Evolutionary conservation across 1,140 invertebrate genomes (phyloP).

Genomic region (Panagrolaimus sp.): DNA sequence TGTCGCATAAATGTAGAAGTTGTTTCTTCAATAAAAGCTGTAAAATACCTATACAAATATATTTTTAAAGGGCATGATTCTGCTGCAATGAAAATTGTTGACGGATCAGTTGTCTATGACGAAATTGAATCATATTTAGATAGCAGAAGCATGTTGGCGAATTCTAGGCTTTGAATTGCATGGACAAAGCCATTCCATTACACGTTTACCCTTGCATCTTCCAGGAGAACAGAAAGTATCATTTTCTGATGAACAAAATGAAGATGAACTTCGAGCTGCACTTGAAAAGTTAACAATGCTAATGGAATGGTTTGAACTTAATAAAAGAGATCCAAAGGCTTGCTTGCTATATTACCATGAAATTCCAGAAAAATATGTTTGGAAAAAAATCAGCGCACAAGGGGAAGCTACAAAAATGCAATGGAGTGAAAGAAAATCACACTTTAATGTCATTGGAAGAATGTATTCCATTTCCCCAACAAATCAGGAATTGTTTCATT

Average conservation of each 20-base stretch:
- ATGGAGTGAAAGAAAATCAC: background rate
- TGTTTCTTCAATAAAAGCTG: conserved; percentile 62
- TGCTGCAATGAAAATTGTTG: conserved; percentile 21
- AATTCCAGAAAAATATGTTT: conserved; percentile 48
- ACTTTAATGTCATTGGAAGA: conserved; percentile 27
- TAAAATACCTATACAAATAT: conserved; percentile 61
- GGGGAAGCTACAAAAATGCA: background rate
- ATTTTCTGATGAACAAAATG: conserved; percentile 50
- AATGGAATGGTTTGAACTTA: conserved; percentile 55
- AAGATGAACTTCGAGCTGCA: background rate
- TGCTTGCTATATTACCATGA: conserved; percentile 36
- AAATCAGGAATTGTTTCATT: conserved; percentile 35
- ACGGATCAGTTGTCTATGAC: conserved; percentile 40
- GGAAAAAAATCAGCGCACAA: no score
- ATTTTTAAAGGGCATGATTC: conserved; percentile 60
- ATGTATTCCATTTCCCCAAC: conserved; percentile 29
- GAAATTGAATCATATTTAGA: conserved; percentile 58
- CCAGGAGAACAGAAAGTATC: conserved; percentile 59
- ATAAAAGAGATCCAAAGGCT: conserved; percentile 30
- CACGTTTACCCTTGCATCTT: conserved; percentile 59
- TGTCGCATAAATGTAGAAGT: conserved; percentile 62
- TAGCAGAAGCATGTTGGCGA: conserved; percentile 59
- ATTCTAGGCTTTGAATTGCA: conserved; percentile 58
- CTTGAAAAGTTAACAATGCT: conserved; percentile 39
- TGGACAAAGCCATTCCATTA: conserved; percentile 55